These are phyloP conservation scores for Yponomeuta malinellus DNA, from an alignment of 2,888 invertebrate genomes.

Conservation along the genomic window DNA sequence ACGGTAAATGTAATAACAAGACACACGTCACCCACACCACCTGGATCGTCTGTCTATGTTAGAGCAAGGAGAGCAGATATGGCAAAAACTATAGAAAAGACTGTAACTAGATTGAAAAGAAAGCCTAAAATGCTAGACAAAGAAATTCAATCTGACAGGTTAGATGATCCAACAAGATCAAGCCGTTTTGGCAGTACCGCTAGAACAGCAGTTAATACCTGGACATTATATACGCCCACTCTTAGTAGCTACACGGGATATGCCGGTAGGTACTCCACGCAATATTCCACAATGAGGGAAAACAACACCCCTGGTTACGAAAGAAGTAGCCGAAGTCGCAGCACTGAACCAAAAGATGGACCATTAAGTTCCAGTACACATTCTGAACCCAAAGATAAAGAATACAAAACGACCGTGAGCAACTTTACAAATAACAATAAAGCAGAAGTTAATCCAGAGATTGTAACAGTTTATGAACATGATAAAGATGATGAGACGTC, in stretches of 20 bases:
- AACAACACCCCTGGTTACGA: slow-evolving; percentile 42
- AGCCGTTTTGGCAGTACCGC: slow-evolving; percentile 77
- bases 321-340: slow-evolving; percentile 55
- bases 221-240: slow-evolving; percentile 77
- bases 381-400: slow-evolving; percentile 37
- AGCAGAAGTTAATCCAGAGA: slow-evolving; percentile 41
- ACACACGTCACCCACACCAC: slow-evolving; percentile 86
- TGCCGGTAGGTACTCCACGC: slow-evolving; percentile 66
- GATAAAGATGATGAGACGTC: slow-evolving; percentile 58
- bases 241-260: slow-evolving; percentile 59
- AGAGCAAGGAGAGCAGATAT: slow-evolving; percentile 82
- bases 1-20: slow-evolving; percentile 81
- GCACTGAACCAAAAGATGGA: slow-evolving; percentile 49
- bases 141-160: slow-evolving; percentile 83
- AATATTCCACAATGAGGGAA: slow-evolving; percentile 57
- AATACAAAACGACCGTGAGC: slow-evolving; percentile 18
- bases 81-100: slow-evolving; percentile 83
- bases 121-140: slow-evolving; percentile 79
- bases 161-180: slow-evolving; percentile 81
- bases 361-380: slow-evolving; percentile 28
- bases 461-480: slow-evolving; percentile 46
- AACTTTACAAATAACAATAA: slow-evolving; percentile 26
- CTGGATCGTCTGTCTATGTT: slow-evolving; percentile 77
- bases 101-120: slow-evolving; percentile 75
- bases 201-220: slow-evolving; percentile 77